These are phyloP conservation scores for Laticauda laticaudata DNA, from an alignment of 2,113 vertebrate genomes.

Conservation along the genomic window DNA sequence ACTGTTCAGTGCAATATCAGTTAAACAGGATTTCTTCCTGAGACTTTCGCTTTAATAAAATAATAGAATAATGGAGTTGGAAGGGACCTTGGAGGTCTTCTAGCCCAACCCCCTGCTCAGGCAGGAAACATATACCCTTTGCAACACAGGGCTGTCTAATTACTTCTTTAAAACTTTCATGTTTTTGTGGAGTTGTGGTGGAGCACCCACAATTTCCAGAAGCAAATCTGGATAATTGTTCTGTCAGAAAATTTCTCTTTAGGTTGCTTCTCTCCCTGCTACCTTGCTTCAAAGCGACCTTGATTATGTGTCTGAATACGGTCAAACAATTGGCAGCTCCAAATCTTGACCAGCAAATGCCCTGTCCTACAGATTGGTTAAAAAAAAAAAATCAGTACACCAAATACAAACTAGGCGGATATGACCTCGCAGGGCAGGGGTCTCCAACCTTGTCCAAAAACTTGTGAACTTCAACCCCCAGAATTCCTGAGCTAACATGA, in stretches of 20 bases:
- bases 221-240: neutral
- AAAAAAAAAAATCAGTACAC: too few species aligned
- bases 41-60: neutral
- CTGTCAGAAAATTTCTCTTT: neutral
- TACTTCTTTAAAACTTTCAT: neutral
- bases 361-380: too few species aligned
- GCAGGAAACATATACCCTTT: too few species aligned
- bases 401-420: too few species aligned
- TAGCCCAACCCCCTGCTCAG: neutral
- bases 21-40: neutral
- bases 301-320: too few species aligned
- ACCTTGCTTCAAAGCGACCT: too few species aligned
- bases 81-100: neutral
- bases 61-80: neutral
- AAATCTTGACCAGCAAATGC: too few species aligned
- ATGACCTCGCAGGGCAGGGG: too few species aligned
- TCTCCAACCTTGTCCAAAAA: too few species aligned
- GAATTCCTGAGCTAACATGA: too few species aligned
- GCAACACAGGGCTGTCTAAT: neutral
- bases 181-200: neutral
- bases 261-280: neutral
- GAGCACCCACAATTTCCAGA: neutral
- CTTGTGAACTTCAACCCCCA: too few species aligned
- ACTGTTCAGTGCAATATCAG: neutral
- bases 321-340: too few species aligned